phyloP scores from a whole-genome alignment of 2,888 invertebrate species.

The Allygus modestus region DNA sequence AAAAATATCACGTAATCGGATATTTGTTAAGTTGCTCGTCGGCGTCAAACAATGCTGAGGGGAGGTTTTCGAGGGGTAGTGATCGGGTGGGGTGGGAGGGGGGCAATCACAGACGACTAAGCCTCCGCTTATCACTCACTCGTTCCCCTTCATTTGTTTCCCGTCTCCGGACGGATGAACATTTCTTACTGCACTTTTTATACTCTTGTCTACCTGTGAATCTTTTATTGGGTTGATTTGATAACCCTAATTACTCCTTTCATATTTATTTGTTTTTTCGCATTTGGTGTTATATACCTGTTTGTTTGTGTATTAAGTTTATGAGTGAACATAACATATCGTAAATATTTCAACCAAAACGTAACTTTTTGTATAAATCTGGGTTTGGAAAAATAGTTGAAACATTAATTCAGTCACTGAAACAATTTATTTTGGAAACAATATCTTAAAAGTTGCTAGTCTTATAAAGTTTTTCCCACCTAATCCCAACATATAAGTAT shows the following conservation, averaged over 20 bases:
- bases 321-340: no score
- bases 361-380: no score
- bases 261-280: not conserved
- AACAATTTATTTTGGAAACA: no score
- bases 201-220: slow-evolving; percentile 16
- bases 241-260: not conserved
- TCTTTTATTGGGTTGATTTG: not conserved
- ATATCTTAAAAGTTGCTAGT: no score
- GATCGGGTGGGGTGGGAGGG: not conserved
- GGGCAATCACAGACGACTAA: slow-evolving; percentile 42
- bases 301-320: no score
- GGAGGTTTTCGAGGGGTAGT: not conserved
- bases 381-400: no score
- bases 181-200: slow-evolving; percentile 50
- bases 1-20: not conserved
- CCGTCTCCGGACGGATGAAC: slow-evolving; percentile 33
- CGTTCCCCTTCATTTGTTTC: slow-evolving; percentile 45
- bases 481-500: no score
- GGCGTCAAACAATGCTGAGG: not conserved
- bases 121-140: slow-evolving; percentile 46
- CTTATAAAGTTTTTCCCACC: no score
- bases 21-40: slow-evolving; percentile 18
- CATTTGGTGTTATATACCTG: no score
- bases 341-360: no score
- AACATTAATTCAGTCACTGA: no score